Evolutionary conservation across 2,797 vertebrate species (phyloP), one percentile per base, ranked within the genome.

Genomic region (Uromys caudimaculatus): DNA sequence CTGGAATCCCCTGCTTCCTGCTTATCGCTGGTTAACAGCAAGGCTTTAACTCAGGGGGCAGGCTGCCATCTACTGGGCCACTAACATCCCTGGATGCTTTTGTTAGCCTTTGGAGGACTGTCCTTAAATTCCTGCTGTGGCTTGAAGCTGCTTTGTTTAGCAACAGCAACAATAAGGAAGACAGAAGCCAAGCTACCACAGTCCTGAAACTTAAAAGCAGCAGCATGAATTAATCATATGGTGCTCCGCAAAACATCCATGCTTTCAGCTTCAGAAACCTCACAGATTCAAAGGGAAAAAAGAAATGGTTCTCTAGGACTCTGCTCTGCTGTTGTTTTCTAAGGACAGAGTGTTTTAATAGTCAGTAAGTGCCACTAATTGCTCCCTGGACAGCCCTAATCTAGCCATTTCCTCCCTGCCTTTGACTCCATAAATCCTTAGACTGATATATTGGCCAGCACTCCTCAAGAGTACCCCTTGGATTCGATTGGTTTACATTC

Each of bases 331-430:
- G 91, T 94, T 95, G 89, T 96, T 98, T 98, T 98, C 96, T 94
- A 97, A 97, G 0, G 52, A 97, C 97, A 97, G 97, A 98, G 97
- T 98, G 98, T 96, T 98, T 98, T 98, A 98, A 97, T 97, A 98
- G 97, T 98, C 96, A 62, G 9, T 98, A 98, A 98, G 98, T 98
- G 98, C 98, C 96, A 95, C 98, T 98, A 98, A 98, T 98, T 98
- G 97, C 97, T 98, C 98, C 98, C 98, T 69, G 93, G 98, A 98
- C 98, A 98, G 97, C 97, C 94, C 97, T 98, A 98, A 98, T 97
- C 97, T 97, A 97, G 97, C 94, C 94, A 97, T 97, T 97, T 98
- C 97, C 98, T 98, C 98, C 97, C 98, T 96, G 97, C 94, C 98
- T 97, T 96, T 97, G 97, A 98, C 98, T 95, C 95, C 96, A 96